phyloP scores from a whole-genome alignment of 2,888 invertebrate species.

The Epinotia ramella region DNA sequence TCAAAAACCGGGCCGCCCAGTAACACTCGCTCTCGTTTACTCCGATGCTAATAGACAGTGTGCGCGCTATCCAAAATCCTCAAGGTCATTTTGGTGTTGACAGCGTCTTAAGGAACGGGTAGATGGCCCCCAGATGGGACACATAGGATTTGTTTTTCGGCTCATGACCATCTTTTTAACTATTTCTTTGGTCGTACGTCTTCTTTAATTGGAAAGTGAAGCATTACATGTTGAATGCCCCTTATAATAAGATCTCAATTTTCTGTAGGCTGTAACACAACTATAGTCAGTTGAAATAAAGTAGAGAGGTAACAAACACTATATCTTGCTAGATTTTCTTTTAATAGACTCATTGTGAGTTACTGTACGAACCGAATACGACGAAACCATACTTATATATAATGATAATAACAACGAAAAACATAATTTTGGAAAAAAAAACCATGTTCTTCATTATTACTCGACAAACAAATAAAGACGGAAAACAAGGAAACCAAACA shows the following conservation, averaged over 20 bases:
- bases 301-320: neutral
- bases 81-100: too few species aligned
- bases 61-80: too few species aligned
- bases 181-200: neutral
- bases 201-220: neutral
- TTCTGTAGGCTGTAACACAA: neutral
- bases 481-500: constrained; percentile 33
- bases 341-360: too few species aligned
- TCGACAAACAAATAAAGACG: constrained; percentile 30
- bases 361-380: too few species aligned
- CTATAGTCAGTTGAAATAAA: neutral
- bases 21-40: too few species aligned
- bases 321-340: neutral
- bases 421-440: constrained; percentile 6
- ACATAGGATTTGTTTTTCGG: too few species aligned
- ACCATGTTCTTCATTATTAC: constrained; percentile 20
- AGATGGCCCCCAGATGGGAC: too few species aligned
- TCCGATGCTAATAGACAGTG: too few species aligned
- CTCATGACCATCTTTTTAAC: neutral
- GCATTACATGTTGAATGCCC: neutral
- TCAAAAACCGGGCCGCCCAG: too few species aligned
- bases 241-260: neutral
- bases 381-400: too few species aligned
- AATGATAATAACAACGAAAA: too few species aligned
- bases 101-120: too few species aligned